phyloP scores from a whole-genome alignment of 2,113 vertebrate genomes.

The Corvus cornix region DNA sequence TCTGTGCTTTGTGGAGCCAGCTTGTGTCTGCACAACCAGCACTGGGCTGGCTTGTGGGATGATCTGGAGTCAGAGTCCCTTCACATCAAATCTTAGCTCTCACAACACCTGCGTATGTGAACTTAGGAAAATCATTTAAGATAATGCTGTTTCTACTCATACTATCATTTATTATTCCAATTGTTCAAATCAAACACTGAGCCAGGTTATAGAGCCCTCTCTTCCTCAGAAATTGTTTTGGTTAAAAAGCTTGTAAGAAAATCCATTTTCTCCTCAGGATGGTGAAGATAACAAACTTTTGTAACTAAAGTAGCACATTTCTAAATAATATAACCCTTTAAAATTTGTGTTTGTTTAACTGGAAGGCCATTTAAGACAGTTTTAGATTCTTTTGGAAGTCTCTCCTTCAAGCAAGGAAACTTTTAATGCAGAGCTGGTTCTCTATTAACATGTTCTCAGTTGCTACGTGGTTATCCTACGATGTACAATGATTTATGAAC shows the following conservation, averaged over 20 bases:
- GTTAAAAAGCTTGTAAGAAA: neutral
- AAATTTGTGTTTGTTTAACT: neutral
- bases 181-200: neutral
- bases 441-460: neutral
- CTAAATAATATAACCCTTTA: neutral
- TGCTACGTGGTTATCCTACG: neutral
- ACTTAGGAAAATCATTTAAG: neutral
- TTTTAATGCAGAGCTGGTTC: neutral
- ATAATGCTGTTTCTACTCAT: neutral
- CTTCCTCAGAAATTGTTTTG: neutral
- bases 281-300: neutral
- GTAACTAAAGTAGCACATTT: neutral
- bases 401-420: neutral
- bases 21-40: neutral
- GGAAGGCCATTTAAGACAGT: neutral
- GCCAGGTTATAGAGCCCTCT: neutral
- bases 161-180: neutral
- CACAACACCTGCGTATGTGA: neutral
- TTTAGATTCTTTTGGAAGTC: neutral
- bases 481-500: conserved; percentile 59
- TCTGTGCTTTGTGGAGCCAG: neutral
- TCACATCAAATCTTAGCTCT: neutral
- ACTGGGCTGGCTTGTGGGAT: neutral
- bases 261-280: neutral
- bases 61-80: neutral